Evolutionary conservation across 2,888 invertebrate genomes (phyloP).

Genomic region (Ochropacha duplaris): DNA sequence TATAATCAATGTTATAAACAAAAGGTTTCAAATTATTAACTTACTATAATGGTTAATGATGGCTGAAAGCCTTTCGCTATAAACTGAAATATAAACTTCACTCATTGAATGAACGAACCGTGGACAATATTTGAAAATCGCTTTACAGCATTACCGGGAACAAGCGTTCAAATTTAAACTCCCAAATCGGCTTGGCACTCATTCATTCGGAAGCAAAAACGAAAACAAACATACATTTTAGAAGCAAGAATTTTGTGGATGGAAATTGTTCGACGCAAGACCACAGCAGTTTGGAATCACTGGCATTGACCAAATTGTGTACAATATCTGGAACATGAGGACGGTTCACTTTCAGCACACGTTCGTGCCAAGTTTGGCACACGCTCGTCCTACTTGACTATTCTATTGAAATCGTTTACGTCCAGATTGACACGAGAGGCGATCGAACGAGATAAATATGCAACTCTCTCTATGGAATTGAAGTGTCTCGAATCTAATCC

Average conservation of each 20-base stretch:
- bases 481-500: background rate
- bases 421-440: background rate
- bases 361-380: background rate
- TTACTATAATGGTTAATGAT: background rate
- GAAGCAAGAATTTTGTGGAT: background rate
- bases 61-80: background rate
- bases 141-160: constrained; percentile 8
- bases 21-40: background rate
- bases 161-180: background rate
- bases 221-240: constrained; percentile 12
- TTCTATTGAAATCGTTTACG: background rate
- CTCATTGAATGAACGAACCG: background rate
- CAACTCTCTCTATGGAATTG: background rate
- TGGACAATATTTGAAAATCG: background rate
- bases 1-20: too few species aligned
- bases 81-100: background rate
- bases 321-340: background rate
- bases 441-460: background rate
- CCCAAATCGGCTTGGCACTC: constrained; percentile 17
- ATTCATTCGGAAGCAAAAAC: constrained; percentile 22
- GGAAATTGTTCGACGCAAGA: background rate
- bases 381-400: background rate
- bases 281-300: background rate
- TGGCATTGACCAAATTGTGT: background rate
- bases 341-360: background rate